Percentiles rank a stretch among this genome's conserved stretches.
Evolutionary conservation across 2,888 invertebrate species (phyloP).

Genomic region (Camponotus fellah): DNA sequence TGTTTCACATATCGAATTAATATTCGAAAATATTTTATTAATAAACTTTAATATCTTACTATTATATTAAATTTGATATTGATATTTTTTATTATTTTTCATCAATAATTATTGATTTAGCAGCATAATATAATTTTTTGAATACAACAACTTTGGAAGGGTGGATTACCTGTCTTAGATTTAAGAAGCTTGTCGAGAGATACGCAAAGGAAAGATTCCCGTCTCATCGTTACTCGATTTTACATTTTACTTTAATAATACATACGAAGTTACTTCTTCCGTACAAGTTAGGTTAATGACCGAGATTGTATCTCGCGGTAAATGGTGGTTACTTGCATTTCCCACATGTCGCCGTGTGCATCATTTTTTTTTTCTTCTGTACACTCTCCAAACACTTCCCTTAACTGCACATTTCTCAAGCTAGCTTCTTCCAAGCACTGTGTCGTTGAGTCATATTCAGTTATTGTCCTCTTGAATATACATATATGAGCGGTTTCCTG

Average conservation of each 20-base stretch:
- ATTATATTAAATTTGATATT: not conserved
- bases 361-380: slow-evolving; percentile 64
- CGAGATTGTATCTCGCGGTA: slow-evolving; percentile 59
- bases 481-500: slow-evolving; percentile 40
- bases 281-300: slow-evolving; percentile 57
- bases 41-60: not conserved
- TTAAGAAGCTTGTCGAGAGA: not conserved
- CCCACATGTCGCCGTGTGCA: slow-evolving; percentile 64
- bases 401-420: slow-evolving; percentile 59
- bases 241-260: slow-evolving; percentile 32
- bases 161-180: not conserved
- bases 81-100: slow-evolving; percentile 6
- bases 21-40: too few relatives aligned
- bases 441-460: slow-evolving; percentile 55
- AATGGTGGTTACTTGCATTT: slow-evolving; percentile 64
- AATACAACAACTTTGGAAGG: not conserved
- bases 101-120: not conserved
- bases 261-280: slow-evolving; percentile 31
- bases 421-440: slow-evolving; percentile 55
- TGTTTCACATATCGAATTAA: not conserved
- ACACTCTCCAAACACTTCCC: slow-evolving; percentile 56
- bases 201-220: not conserved
- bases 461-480: slow-evolving; percentile 49
- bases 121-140: not conserved
- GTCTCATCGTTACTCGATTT: slow-evolving; percentile 14